Conservation (phyloP, 2,113 vertebrate species). For the Apodemus sylvaticus region DNA sequence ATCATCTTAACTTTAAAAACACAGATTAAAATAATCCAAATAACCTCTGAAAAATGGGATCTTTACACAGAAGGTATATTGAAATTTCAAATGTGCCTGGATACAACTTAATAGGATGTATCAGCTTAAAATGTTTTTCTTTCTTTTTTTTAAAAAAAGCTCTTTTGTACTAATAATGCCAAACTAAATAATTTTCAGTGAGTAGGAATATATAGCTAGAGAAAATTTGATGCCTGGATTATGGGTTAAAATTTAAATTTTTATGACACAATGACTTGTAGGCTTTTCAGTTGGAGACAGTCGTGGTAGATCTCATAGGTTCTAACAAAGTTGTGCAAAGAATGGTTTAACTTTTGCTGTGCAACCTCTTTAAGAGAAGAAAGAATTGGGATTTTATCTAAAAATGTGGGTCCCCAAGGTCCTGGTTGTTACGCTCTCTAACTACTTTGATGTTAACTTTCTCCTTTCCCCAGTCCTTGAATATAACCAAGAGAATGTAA, state of each 20-base stretch:
- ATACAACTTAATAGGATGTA: no score
- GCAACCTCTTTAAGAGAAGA: not conserved
- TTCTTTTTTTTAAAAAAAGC: not conserved
- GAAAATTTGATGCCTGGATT: not conserved
- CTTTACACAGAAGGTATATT: not conserved
- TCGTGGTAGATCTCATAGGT: not conserved
- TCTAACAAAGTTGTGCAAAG: not conserved
- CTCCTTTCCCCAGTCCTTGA: not conserved
- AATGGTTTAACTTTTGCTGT: not conserved
- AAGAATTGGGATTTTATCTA: not conserved
- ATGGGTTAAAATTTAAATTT: not conserved
- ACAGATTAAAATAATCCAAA: constrained; percentile 48
- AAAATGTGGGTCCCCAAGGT: not conserved
- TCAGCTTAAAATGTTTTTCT: constrained; percentile 29
- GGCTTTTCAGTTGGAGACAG: not conserved
- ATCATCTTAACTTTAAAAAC: not conserved
- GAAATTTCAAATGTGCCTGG: no score
- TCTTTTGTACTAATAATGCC: not conserved
- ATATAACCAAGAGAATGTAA: not conserved
- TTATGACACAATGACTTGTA: not conserved
- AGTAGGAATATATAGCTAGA: not conserved
- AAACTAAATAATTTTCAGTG: not conserved
- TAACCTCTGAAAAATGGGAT: not conserved
- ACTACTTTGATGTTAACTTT: not conserved
- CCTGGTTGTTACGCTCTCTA: not conserved